Evolutionary conservation across 2,797 vertebrate genomes (phyloP).

Genomic region (Peromyscus attwateri): DNA sequence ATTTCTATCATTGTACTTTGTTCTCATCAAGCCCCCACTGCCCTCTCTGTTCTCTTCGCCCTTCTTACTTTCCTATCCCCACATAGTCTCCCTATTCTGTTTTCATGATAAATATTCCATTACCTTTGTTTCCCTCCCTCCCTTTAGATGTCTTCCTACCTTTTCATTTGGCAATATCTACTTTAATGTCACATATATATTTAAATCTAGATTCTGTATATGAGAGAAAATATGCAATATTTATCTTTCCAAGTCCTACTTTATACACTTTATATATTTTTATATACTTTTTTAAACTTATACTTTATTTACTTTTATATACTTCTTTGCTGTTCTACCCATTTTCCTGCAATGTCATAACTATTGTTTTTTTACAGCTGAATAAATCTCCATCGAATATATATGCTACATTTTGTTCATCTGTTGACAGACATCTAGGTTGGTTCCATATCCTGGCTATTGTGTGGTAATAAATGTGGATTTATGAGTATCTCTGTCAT

Average conservation of each 20-base stretch:
- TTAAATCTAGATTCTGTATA: not conserved
- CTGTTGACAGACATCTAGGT: not conserved
- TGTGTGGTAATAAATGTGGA: not conserved
- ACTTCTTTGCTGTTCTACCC: not conserved
- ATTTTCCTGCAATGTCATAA: not conserved
- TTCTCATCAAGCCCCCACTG: not conserved
- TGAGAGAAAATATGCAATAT: not conserved
- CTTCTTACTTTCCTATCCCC: not conserved
- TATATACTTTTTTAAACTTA: no score
- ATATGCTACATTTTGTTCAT: not conserved
- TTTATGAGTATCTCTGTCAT: not conserved
- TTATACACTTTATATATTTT: not conserved
- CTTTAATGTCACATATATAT: not conserved
- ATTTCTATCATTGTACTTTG: not conserved
- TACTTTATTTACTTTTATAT: no score
- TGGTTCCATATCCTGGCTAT: not conserved
- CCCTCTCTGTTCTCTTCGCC: not conserved
- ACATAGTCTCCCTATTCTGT: not conserved
- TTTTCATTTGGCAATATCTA: not conserved
- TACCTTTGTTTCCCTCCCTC: not conserved
- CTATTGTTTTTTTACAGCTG: not conserved
- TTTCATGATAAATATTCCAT: not conserved
- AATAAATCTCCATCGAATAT: not conserved
- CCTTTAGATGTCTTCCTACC: not conserved
- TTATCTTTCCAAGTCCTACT: not conserved